Percentiles rank a stretch among this genome's conserved stretches.
Conservation (phyloP, 2,113 vertebrate genomes). For the Edolisoma coerulescens region DNA sequence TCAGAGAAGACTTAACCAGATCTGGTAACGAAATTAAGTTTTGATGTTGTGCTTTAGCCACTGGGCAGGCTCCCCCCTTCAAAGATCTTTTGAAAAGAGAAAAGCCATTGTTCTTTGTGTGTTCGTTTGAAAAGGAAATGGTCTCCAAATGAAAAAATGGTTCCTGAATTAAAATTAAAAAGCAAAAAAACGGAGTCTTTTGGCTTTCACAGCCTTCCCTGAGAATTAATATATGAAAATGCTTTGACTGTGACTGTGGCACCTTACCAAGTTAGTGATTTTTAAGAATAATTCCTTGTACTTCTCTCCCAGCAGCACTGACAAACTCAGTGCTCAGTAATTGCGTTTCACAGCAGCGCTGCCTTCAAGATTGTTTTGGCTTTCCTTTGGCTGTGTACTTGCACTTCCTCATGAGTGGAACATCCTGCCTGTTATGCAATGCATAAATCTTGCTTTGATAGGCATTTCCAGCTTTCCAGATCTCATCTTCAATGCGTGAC, state of each 20-base stretch:
- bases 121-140: slow-evolving; percentile 58
- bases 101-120: slow-evolving; percentile 58
- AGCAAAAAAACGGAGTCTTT: neutral
- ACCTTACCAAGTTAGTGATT: neutral
- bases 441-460: slow-evolving; percentile 62
- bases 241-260: neutral
- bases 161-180: slow-evolving; percentile 11
- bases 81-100: slow-evolving; percentile 54
- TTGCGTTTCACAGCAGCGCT: slow-evolving; percentile 12
- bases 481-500: neutral
- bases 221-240: neutral
- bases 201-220: neutral
- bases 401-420: slow-evolving; percentile 53
- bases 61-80: slow-evolving; percentile 21
- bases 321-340: neutral
- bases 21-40: slow-evolving; percentile 44
- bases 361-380: slow-evolving; percentile 48
- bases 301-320: neutral
- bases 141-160: slow-evolving; percentile 49
- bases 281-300: neutral
- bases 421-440: slow-evolving; percentile 60
- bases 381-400: slow-evolving; percentile 51
- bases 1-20: slow-evolving; percentile 6
- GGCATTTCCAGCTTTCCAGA: slow-evolving; percentile 61
- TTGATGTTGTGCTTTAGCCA: slow-evolving; percentile 32